These are phyloP conservation scores for Spatula clypeata DNA, from an alignment of 2,797 vertebrate species.

Conservation along the genomic window DNA sequence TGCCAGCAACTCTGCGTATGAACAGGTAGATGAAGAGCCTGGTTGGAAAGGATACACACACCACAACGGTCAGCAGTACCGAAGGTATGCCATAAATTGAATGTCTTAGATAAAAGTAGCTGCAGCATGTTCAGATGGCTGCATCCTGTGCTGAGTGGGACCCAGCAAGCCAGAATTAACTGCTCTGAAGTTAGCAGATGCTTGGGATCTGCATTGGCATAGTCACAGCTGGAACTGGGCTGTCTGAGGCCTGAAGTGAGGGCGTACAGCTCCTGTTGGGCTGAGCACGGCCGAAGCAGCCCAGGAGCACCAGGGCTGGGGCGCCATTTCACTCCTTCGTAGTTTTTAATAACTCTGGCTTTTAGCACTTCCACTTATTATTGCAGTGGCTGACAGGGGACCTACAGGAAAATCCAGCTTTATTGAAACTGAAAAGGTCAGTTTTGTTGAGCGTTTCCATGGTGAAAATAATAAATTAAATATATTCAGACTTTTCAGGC, in stretches of 20 bases:
- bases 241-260: background rate
- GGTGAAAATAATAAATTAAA: slow-evolving; percentile 84
- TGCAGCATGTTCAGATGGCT: background rate
- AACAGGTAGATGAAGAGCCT: background rate
- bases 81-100: background rate
- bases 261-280: background rate
- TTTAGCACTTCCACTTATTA: slow-evolving; percentile 67
- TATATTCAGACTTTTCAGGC: slow-evolving; percentile 66
- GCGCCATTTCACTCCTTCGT: background rate
- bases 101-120: background rate
- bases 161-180: background rate
- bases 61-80: background rate
- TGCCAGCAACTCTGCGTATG: background rate
- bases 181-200: background rate
- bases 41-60: background rate
- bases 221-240: background rate
- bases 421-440: slow-evolving; percentile 88
- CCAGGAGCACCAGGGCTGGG: background rate
- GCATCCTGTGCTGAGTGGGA: background rate
- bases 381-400: slow-evolving; percentile 77
- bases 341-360: slow-evolving; percentile 61
- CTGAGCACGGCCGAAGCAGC: background rate
- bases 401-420: slow-evolving; percentile 81
- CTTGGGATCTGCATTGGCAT: background rate
- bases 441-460: slow-evolving; percentile 84